Evolutionary conservation across 2,888 invertebrate species (phyloP), one percentile per base, ranked within the genome.

Genomic region (Fragum sueziense): DNA sequence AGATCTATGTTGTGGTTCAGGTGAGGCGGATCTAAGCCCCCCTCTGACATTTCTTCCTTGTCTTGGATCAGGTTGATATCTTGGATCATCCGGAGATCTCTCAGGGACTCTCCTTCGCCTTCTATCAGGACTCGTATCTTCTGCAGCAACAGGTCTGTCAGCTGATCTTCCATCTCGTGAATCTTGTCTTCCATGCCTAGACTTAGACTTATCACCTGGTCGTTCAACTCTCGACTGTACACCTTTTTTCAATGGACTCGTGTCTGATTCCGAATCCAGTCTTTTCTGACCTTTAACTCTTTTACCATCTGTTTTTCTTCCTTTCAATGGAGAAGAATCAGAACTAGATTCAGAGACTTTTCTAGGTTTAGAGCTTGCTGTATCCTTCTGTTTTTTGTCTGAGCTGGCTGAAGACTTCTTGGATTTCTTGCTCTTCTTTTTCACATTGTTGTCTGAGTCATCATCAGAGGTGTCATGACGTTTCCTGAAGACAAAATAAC

Each of bases 381-480:
- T 62, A 0, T 37, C 70, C 51, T 61, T 27, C 34, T 52, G 29
- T 70, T 61, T 47, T 72, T 47, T 27, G 34, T 67, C 34, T 34
- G 57, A 62, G 27, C 65, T 70, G 2, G 20, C 14, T 22, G 52
- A 27, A 2, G 52, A 52, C 47, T 52, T 52, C 31, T 69, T 69
- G 25, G 41, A 25, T 27, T 65, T 65, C 11, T 34, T 59, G 9
- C n/a, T 71, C 22, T 29, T 59, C 3, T 73, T 70, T 27, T 65
- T 62, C 11, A 51, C 71, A 65, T 74, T 74, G 33, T 68, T 72
- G 25, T 78, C 81, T 3, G 77, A 75, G 17, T 77, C 81, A n/a
- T 69, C 76, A 20, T 72, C 68, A 0, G 74, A 74, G 0, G 77
- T 62, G 22, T 72, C 75, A 75, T 81, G 78, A 34, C 81, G 74